Base-by-base conservation (phyloP, 2,888 invertebrate species). In the Halictus quadricinctus region DNA sequence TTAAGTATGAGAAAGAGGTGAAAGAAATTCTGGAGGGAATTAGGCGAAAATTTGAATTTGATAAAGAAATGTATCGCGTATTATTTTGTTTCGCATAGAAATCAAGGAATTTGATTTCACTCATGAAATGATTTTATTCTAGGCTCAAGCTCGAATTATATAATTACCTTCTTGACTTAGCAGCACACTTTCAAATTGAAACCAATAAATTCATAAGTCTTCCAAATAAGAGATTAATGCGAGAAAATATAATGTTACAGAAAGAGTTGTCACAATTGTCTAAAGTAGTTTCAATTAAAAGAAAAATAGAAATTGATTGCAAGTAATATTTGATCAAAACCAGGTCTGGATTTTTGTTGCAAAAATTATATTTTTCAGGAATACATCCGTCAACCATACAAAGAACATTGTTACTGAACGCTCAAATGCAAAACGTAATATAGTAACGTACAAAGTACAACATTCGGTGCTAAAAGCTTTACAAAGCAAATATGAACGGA, bases 81-180 rank as follows among this genome's bases (percentile, higher is more conserved):
- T 29, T 82, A 36, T 46, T 58, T 18, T 69, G 25, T 18, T 48
- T 41, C 50, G 29, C 1, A 74, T 60, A 36, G 7, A 18, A 2
- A 64, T 18, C 29, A 36, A 25, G 46, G 18, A 66, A 50, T 48
- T 48, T 50, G 18, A 54, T 73, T 6, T 18, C 6, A 48, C 15
- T n/a, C 5, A 66, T 66, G 41, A 72, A 78, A 43, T 69, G 18
- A 12, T n/a, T n/a, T 76, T 8, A 36, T 72, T 78, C 21, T 54
- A 94, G 94, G 87, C 86, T 94, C 21, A 93, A 90, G 66, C 90
- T 91, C 66, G 92, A 93, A 83, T 90, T 93, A 85, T 91, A 93
- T 76, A 84, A 80, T 36, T 88, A 86, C 60, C 87, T 94, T 43
- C 88, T 92, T 25, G 81, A 88, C 54, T 79, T 90, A 75, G 90